phyloP scores from a whole-genome alignment of 2,113 vertebrate species.

The Ictidomys tridecemlineatus region DNA sequence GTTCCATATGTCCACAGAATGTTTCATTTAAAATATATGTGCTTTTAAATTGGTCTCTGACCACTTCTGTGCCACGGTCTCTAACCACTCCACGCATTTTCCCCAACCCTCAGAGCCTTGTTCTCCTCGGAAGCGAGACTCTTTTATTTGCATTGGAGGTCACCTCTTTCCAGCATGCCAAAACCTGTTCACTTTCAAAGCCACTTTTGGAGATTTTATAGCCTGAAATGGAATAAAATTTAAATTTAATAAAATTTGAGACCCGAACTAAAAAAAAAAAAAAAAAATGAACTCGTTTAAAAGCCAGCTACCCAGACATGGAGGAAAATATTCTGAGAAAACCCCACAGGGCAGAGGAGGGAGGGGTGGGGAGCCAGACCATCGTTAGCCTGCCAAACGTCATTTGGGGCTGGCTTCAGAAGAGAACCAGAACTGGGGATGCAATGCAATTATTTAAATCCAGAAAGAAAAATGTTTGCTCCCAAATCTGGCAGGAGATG shows the following conservation, averaged over 20 bases:
- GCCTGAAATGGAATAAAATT: slow-evolving; percentile 83
- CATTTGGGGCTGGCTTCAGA: slow-evolving; percentile 81
- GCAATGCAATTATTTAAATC: slow-evolving; percentile 81
- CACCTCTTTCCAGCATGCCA: slow-evolving; percentile 79
- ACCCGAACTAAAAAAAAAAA: slow-evolving; percentile 56
- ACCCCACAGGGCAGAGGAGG: slow-evolving; percentile 63
- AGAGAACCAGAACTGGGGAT: slow-evolving; percentile 77
- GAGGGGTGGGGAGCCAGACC: slow-evolving; percentile 65
- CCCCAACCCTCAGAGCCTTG: slow-evolving; percentile 78
- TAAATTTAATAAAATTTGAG: slow-evolving; percentile 85
- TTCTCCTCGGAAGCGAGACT: slow-evolving; percentile 78
- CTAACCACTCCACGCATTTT: slow-evolving; percentile 58
- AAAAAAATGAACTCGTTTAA: slow-evolving; percentile 78
- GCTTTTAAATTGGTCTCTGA: slow-evolving; percentile 80
- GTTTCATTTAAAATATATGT: slow-evolving; percentile 81
- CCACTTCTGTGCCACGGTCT: slow-evolving; percentile 72
- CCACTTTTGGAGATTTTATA: slow-evolving; percentile 75
- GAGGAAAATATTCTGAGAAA: slow-evolving; percentile 74
- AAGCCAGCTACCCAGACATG: slow-evolving; percentile 67
- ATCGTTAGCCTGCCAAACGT: slow-evolving; percentile 70
- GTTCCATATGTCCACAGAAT: slow-evolving; percentile 82
- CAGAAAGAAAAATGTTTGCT: slow-evolving; percentile 84
- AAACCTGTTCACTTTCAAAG: slow-evolving; percentile 79
- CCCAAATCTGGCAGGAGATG: slow-evolving; percentile 76
- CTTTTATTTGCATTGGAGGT: slow-evolving; percentile 83